Base-by-base conservation (phyloP, 1,140 invertebrate genomes). In the Ganaspis sp. region DNA sequence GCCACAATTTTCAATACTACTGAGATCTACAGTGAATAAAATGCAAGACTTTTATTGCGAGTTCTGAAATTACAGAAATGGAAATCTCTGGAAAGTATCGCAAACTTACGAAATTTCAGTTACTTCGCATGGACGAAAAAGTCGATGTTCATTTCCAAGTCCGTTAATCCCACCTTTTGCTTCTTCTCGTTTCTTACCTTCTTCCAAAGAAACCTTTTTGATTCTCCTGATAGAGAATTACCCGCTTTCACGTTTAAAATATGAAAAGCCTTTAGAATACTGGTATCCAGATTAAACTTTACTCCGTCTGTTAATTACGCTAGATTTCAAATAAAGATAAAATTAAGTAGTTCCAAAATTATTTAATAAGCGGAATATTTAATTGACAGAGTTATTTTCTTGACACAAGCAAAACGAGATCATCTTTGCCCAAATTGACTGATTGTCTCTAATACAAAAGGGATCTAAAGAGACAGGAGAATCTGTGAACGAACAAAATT, bases 61-160 rank as follows among this genome's bases (percentile, higher is more conserved):
- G 9, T 64, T 15, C 11, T 6, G 58, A 4, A 64, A 29, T 64
- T 12, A 29, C 23, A 26, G 58, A 26, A 34, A 64, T 29, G 3
- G 23, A 64, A 64, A 64, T 64, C 58, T 29, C 58, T 64, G 58
- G 29, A 64, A 64, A 64, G 58, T 29, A 64, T 64, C 23, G 23
- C 26, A 64, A 64, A 64, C 58, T 64, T 64, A 29, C 12, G 58
- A 64, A 64, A 34, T 64, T 64, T 64, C 58, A 64, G 45, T 49
- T 49, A 49, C 4, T 49, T 49, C n/a, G 58, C 15, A 64, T 29
- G 58, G 17, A 49, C 58, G 11, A 64, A 29, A 64, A 64, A 29
- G 23, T 64, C 58, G 58, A 64, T 64, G 58, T 49, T 49, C 58
- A 64, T 29, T 64, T 4, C 58, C 29, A 64, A 64, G 58, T 64